Evolutionary conservation across 2,797 vertebrate genomes (phyloP), one percentile per base, ranked within the genome.

Genomic region (Oryzias dopingdopingensis): DNA sequence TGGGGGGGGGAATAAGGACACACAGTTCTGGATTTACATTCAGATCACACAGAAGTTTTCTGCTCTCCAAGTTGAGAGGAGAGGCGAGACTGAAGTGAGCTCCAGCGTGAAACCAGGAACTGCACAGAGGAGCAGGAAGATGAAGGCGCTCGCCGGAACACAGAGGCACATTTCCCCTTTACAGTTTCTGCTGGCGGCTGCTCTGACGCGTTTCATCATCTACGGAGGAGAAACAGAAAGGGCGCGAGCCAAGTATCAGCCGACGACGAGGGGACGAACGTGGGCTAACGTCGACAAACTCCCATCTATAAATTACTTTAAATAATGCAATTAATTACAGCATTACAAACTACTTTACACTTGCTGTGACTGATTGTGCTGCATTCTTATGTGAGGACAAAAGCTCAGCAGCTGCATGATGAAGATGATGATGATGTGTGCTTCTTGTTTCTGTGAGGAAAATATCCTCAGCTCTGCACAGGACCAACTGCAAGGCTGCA

Each of bases 241-340:
- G 54, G 32, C 46, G 56, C 22, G n/a, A 43, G 29, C 49, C 57
- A 44, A 49, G 55, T 62, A 40, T 63, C 57, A 67, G 58, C 29
- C 49, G 62, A 64, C 64, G 65, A 57, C 4, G n/a, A 52, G n/a
- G 52, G 58, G 65, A 60, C 49, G 13, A 29, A 57, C 74, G 69
- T 90, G 87, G 91, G 89, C 89, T 86, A 76, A 72, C 22, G 71
- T 72, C 62, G 79, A 82, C 89, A 89, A 90, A 87, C 87, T 86
- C 48, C 83, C 66, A 59, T 85, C 78, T 86, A 92, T 92, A 92
- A 92, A 89, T 92, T 90, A 92, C 81, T 87, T 88, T 91, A 91
- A 91, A 92, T 92, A 90, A 88, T 85, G 89, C 77, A 76, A 88
- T 86, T 84, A 91, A 86, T 89, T 87, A 91, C 89, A 92, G 80